Evolutionary conservation across 2,113 vertebrate species (phyloP), one percentile per base, ranked within the genome.

Genomic region (Arvicanthis niloticus): DNA sequence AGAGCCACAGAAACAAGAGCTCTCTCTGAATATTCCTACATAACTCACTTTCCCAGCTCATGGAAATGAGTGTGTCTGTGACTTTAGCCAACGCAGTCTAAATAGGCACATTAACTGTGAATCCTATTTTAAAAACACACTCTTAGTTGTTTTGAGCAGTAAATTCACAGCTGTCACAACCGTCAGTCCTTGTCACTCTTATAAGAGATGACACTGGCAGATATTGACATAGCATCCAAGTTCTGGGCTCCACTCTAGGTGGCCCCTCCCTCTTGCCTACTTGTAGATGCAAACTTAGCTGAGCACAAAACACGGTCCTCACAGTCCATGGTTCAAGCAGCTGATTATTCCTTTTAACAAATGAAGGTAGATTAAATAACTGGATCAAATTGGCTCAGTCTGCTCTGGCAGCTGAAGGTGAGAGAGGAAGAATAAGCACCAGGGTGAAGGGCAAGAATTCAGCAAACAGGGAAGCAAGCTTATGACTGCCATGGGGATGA

Each of bases 61-160:
- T 4, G 72, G 72, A 86, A 62, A 80, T 31, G 53, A 9, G 9
- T 84, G 60, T 17, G n/a, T 31, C 34, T 53, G 34, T 56, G 88
- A 81, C 65, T 65, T 94, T 88, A 75, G 51, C 77, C 84, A 92
- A 81, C 16, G 34, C 42, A 22, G 40, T 67, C 51, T 94, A 88
- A 91, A 65, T 89, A 67, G 26, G 93, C 78, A 67, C 45, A 45
- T 53, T 89, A 75, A 88, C 22, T 58, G 17, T 53, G 73, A 75
- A 70, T 77, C 37, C 29, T 75, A 60, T 73, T 68, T 96, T 91
- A 89, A 85, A 90, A 95, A 89, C 45, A 65, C 3, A 73, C 73
- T 88, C 65, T 90, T 80, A 80, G 19, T 91, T 91, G 88, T 90
- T 96, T n/a, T 92, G 40, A 91, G 70, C n/a, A 51, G 60, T 84